A percentile compares a stretch with the other conserved stretches of the same genome.
Evolutionary conservation across 2,797 vertebrate genomes (phyloP).

Genomic region (Philypnodon macrostomus): DNA sequence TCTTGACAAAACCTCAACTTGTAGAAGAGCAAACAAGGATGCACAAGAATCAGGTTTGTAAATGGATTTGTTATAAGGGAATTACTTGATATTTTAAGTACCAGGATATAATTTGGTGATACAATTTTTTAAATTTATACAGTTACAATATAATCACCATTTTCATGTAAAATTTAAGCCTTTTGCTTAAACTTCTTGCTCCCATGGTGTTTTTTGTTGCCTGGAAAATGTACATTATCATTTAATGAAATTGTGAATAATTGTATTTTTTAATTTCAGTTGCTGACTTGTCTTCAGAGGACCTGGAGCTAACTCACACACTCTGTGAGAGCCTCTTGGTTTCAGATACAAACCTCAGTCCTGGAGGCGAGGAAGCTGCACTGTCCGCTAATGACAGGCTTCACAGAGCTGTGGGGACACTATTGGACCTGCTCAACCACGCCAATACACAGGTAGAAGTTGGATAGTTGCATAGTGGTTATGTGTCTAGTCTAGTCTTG

Average conservation of each 20-base stretch:
- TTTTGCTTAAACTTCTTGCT: no score
- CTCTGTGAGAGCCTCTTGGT: conserved; percentile 89
- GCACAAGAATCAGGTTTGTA: conserved; percentile 63
- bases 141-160: no score
- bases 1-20: conserved; percentile 42
- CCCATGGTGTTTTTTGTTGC: no score
- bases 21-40: conserved; percentile 39
- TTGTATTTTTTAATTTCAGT: conserved; percentile 34
- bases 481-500: no score
- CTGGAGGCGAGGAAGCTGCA: conserved; percentile 81
- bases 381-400: conserved; percentile 79
- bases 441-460: conserved; percentile 84
- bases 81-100: no score
- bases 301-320: conserved; percentile 85
- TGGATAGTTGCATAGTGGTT: background rate
- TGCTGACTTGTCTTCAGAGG: conserved; percentile 63
- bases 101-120: no score
- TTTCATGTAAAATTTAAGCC: no score
- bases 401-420: conserved; percentile 80
- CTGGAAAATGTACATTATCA: no score
- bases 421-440: conserved; percentile 86
- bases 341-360: conserved; percentile 74
- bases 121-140: no score
- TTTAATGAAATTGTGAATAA: background rate
- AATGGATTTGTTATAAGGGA: background rate